Evolutionary conservation across 2,797 vertebrate species (phyloP).

Genomic region (Pseudocheirus occidentalis): DNA sequence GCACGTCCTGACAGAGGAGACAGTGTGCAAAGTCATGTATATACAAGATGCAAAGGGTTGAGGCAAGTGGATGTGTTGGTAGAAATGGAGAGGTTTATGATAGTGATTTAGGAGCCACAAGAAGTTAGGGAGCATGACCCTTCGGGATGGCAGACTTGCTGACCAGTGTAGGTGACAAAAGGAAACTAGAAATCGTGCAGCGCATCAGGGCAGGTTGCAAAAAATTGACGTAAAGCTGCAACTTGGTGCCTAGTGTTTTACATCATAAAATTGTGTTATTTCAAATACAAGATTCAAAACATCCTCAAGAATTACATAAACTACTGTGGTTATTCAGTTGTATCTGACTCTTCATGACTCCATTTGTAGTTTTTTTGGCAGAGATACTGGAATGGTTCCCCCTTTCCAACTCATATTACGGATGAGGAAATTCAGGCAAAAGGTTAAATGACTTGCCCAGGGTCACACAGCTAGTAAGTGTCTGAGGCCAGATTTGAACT

Average conservation of each 20-base stretch:
- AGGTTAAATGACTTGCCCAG: neutral
- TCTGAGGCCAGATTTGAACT: neutral
- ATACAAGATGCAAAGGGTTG: too few species aligned
- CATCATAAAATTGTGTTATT: neutral
- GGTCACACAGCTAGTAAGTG: neutral
- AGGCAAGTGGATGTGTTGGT: too few species aligned
- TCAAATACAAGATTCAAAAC: neutral
- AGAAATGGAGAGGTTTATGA: neutral
- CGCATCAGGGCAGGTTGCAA: neutral
- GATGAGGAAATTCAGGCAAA: neutral
- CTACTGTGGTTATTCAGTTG: too few species aligned
- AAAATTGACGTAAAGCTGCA: neutral
- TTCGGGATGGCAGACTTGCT: too few species aligned
- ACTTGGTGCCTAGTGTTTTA: neutral
- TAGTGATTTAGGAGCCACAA: neutral
- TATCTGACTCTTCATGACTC: neutral
- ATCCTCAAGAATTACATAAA: neutral
- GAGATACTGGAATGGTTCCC: neutral
- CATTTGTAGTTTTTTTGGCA: neutral
- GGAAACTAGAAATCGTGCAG: neutral
- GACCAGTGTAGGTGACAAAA: neutral
- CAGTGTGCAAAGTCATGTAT: too few species aligned
- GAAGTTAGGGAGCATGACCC: neutral
- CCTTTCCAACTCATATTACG: neutral
- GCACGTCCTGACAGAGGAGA: too few species aligned